Base-by-base conservation (phyloP, 2,888 invertebrate genomes). In the Amiota minor region DNA sequence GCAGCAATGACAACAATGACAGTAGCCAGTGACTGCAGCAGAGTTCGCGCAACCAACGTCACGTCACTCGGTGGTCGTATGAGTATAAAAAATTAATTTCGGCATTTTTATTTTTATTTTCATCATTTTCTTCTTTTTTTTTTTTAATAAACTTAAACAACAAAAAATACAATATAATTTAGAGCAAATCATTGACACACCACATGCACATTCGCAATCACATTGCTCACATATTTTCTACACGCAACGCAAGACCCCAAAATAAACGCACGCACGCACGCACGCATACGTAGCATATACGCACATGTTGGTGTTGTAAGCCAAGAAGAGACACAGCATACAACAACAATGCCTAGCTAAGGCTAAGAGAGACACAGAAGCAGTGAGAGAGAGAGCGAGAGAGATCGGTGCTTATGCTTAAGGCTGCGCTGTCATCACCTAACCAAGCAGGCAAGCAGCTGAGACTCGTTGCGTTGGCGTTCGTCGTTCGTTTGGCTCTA, bases 401-500 rank as follows among this genome's bases (percentile, higher is more conserved):
- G 53, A 14, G 53, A 14, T 16, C 14, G 12, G n/a, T 53, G 35
- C 35, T 35, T 35, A 35, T 3, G 35, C 35, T 35, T 35, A 35
- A 35, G 16, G 53, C 53, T 8, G 53, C 53, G 53, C 35, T 53
- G 11, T n/a, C 53, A 53, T 53, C n/a, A 14, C 53, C 16, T 53
- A 53, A 45, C 20, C 18, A 6, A 59, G 59, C 59, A 59, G 45
- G 62, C 62, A 35, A 16, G 47, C 46, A 18, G 20, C 59, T 81
- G 80, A 80, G 77, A 80, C 81, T 78, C n/a, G 16, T 18, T 64
- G 76, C 76, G 77, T 77, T 81, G 83, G 80, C 83, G 81, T 79
- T 35, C 35, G 35, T 35, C 35, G 35, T 35, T 4, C 35, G 35
- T 35, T 35, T 35, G 35, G 35, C 35, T 35, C 35, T 23, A 3